A percentile compares a stretch with the other conserved stretches of the same genome.
Evolutionary conservation across 1,140 invertebrate genomes (phyloP).

Genomic region (Samia ricini): DNA sequence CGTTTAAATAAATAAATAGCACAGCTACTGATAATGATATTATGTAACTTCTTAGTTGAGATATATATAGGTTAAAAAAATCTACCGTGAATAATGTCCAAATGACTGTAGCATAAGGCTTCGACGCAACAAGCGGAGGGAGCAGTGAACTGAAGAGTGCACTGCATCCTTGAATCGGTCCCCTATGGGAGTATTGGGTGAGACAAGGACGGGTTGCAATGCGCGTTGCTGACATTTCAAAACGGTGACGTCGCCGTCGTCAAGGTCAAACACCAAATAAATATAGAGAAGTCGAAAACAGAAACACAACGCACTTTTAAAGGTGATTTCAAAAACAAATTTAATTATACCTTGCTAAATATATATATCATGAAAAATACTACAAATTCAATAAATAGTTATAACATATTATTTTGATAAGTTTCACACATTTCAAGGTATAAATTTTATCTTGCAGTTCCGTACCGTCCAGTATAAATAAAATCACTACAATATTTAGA

Average conservation of each 20-base stretch:
- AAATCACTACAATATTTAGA: too few relatives aligned
- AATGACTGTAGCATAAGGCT: conserved; percentile 40
- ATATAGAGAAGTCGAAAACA: background rate
- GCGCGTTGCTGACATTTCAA: conserved; percentile 52
- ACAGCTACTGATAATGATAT: background rate
- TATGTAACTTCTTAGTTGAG: background rate
- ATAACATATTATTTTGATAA: too few relatives aligned
- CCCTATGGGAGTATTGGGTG: conserved; percentile 49
- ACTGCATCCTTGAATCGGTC: conserved; percentile 64
- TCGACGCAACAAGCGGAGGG: conserved; percentile 47
- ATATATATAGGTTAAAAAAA: background rate
- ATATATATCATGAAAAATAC: too few relatives aligned
- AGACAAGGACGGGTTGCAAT: conserved; percentile 39
- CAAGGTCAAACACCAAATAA: conserved; percentile 3
- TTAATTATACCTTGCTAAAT: too few relatives aligned
- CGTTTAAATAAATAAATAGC: too few relatives aligned
- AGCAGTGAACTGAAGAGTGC: conserved; percentile 69
- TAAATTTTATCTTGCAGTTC: too few relatives aligned
- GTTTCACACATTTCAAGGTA: too few relatives aligned
- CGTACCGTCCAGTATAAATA: too few relatives aligned
- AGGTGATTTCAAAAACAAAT: background rate
- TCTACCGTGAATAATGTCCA: background rate
- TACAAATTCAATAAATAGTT: too few relatives aligned
- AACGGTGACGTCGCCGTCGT: conserved; percentile 42
- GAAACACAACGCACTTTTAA: background rate